Conservation (phyloP, 2,888 invertebrate genomes). For the Caenorhabditis becei region DNA sequence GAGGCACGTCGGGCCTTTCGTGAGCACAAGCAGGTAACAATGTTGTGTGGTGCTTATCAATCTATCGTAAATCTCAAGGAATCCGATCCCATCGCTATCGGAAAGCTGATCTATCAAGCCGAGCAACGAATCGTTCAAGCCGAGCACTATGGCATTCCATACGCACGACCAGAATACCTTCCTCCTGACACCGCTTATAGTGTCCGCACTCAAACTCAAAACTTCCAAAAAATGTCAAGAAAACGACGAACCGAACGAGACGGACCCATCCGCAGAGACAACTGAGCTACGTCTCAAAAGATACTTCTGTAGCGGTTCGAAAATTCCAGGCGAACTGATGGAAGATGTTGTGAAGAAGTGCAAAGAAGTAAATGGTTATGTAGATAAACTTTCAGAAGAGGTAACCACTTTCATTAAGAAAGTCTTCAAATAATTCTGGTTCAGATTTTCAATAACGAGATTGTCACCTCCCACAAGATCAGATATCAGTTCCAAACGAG, state of each 20-base stretch:
- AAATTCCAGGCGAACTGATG: constrained; percentile 47
- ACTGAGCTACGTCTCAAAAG: constrained; percentile 34
- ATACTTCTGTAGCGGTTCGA: constrained; percentile 48
- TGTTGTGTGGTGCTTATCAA: neutral
- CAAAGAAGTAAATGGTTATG: neutral
- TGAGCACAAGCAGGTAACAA: constrained; percentile 67
- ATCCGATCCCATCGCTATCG: constrained; percentile 68
- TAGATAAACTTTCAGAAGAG: constrained; percentile 15
- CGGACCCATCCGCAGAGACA: constrained; percentile 25
- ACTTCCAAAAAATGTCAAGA: constrained; percentile 60
- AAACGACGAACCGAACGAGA: constrained; percentile 59
- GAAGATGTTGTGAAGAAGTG: constrained; percentile 19
- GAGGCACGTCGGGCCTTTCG: constrained; percentile 72
- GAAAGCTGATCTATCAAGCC: constrained; percentile 68
- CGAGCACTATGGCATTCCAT: constrained; percentile 77
- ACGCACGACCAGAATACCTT: constrained; percentile 76
- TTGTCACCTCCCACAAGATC: constrained; percentile 42
- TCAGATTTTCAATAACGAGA: constrained; percentile 37
- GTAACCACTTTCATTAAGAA: neutral
- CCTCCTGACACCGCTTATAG: constrained; percentile 76
- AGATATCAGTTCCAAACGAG: constrained; percentile 52
- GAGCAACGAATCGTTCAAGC: constrained; percentile 75
- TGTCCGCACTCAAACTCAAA: constrained; percentile 55
- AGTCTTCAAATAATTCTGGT: neutral
- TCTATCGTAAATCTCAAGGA: constrained; percentile 17